Evolutionary conservation across 1,140 invertebrate genomes (phyloP).

Genomic region (Bombus difficillimus): DNA sequence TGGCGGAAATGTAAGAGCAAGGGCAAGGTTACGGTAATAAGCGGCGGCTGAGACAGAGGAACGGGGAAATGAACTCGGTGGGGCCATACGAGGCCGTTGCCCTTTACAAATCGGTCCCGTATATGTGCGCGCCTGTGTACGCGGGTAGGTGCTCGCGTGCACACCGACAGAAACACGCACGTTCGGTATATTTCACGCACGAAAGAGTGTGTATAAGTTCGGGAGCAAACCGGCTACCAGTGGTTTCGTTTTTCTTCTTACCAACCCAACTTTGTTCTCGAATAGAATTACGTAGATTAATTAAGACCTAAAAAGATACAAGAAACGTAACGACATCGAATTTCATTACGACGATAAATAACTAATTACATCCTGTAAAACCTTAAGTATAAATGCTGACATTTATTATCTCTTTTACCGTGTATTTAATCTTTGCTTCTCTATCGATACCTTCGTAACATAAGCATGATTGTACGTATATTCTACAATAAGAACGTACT

Average conservation of each 20-base stretch:
- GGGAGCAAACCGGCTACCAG: constrained; percentile 6
- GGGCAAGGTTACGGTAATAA: constrained; percentile 70
- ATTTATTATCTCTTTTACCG: not conserved
- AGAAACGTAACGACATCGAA: no score
- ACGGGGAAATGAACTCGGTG: constrained; percentile 67
- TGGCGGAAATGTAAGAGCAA: constrained; percentile 56
- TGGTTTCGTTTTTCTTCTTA: not conserved
- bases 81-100: constrained; percentile 73
- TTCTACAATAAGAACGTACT: not conserved
- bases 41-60: constrained; percentile 57
- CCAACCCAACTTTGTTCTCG: not conserved
- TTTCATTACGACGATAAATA: not conserved
- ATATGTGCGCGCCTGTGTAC: no score
- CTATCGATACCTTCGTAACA: not conserved
- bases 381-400: not conserved
- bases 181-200: not conserved
- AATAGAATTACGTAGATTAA: constrained; percentile 2
- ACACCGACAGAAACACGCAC: not conserved
- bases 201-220: not conserved
- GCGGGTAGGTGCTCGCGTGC: not conserved
- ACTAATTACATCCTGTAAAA: not conserved
- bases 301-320: not conserved
- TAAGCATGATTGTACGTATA: not conserved
- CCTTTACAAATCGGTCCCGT: constrained; percentile 63
- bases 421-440: not conserved